Base-by-base conservation (phyloP, 1,140 invertebrate genomes). In the Spodoptera frugiperda region DNA sequence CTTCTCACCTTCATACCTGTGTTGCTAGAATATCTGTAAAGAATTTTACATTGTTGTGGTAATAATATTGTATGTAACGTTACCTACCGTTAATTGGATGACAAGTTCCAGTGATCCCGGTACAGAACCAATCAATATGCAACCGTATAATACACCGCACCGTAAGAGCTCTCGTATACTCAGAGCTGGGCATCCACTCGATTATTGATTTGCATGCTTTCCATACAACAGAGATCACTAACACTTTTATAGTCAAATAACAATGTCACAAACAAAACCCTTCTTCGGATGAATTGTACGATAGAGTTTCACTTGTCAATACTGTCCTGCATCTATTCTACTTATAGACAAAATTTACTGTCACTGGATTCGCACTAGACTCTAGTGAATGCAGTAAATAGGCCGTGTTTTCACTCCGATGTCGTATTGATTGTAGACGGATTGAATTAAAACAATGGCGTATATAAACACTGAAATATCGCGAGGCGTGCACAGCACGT, bases 301-400 rank as follows among this genome's bases (percentile, higher is more conserved):
- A 88, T 89, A 87, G 83, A 91, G 89, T 93, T 93, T 92, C 91
- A 93, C 91, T 91, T 91, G 89, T 92, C 90, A 93, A 92, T 92
- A 91, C 88, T 78, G 79, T 81, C 77, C 82, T 82, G 84, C 87
- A 82, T 78, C 80, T 84, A 83, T 21, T 84, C 75, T 81, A 76
- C 78, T 65, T 81, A 80, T 76, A 86, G 76, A 87, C 85, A 88
- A 85, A 78, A 85, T 78, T 80, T 87, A 88, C 83, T 85, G 84
- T 90, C 85, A 84, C 74, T 83, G 75, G 70, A 79, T 79, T 85
- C 78, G 83, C 86, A 87, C 77, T 85, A 77, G 77, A 82, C 80
- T 85, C 70, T 76, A 77, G 77, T 72, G 79, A 80, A 84, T 70
- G 54, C 30, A 82, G 74, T 83, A 78, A 84, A 74, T 90, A 88